These are phyloP conservation scores for Prosapia bicincta DNA, from an alignment of 2,888 invertebrate species.

Conservation along the genomic window DNA sequence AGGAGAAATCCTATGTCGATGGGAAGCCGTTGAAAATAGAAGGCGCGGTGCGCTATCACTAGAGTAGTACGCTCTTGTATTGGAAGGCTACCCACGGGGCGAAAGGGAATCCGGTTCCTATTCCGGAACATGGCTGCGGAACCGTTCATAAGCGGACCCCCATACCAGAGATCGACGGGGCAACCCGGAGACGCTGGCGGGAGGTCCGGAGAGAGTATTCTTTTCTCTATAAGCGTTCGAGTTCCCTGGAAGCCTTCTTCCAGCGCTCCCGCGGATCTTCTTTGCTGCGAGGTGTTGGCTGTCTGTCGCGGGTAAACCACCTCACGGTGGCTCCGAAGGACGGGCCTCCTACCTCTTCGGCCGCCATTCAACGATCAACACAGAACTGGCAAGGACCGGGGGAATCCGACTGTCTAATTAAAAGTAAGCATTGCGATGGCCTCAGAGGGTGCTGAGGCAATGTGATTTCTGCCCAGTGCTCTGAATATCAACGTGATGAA, in stretches of 20 bases:
- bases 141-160: slow-evolving; percentile 44
- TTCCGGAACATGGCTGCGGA: slow-evolving; percentile 58
- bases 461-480: no score
- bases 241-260: slow-evolving; percentile 41
- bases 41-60: slow-evolving; percentile 56
- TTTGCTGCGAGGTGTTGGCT: slow-evolving; percentile 37
- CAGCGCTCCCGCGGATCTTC: slow-evolving; percentile 46
- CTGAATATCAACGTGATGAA: no score
- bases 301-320: no score
- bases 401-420: no score
- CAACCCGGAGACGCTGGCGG: slow-evolving; percentile 55
- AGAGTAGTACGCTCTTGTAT: no score
- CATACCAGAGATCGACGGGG: slow-evolving; percentile 45
- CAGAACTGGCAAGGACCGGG: no score
- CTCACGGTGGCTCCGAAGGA: no score
- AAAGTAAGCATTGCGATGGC: slow-evolving; percentile 68
- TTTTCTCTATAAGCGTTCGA: slow-evolving; percentile 39
- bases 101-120: slow-evolving; percentile 57
- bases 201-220: slow-evolving; percentile 40
- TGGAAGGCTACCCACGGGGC: slow-evolving; percentile 48
- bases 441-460: slow-evolving; percentile 58
- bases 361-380: no score
- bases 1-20: slow-evolving; percentile 6
- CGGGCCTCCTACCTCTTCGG: no score
- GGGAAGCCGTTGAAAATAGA: slow-evolving; percentile 47